Base-by-base conservation (phyloP, 2,888 invertebrate genomes). In the Bruchidius siliquastri region DNA sequence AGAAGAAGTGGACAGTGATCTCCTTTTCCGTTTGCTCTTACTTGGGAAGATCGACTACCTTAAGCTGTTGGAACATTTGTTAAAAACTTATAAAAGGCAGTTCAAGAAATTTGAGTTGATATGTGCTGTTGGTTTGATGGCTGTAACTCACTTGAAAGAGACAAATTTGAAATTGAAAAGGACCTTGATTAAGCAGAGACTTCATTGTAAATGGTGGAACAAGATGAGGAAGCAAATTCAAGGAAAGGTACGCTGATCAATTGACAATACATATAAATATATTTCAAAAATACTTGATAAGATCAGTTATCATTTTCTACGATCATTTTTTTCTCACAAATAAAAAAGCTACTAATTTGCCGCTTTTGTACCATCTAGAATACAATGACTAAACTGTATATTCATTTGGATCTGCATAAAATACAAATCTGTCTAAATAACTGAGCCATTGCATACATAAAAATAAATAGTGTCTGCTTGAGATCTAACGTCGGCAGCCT, bases 181-280 rank as follows among this genome's bases (percentile, higher is more conserved):
- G 3, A 30, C 13, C 20, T 70, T 70, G 6, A 20, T 32, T 21
- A 49, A 26, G 71, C 10, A 73, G 75, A 67, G 69, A 74, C 0
- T 72, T 77, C 22, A 81, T 82, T 81, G 80, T 73, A 80, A 83
- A 75, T 85, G 84, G 84, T 85, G 84, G 84, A 78, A 78, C 21
- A 81, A 77, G 67, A 49, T 49, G 49, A 3, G 49, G 49, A 13
- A 49, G 1, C 49, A 49, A 13, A 49, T 49, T 49, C 49, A 49
- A 13, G 49, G 49, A 49, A 49, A 49, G 49, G 49, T 49, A 49
- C 6, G 49, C 26, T 4, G 26, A 26, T 26, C 26, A 26, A n/a
- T 26, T 26, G 26, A 26, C 8, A 26, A 26, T 26, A 4, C 2
- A 4, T 26, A 26, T 8, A 26, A 26, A 4, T 8, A 26, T 26